Base-by-base conservation (phyloP, 2,888 invertebrate genomes). In the Melolontha melolontha region DNA sequence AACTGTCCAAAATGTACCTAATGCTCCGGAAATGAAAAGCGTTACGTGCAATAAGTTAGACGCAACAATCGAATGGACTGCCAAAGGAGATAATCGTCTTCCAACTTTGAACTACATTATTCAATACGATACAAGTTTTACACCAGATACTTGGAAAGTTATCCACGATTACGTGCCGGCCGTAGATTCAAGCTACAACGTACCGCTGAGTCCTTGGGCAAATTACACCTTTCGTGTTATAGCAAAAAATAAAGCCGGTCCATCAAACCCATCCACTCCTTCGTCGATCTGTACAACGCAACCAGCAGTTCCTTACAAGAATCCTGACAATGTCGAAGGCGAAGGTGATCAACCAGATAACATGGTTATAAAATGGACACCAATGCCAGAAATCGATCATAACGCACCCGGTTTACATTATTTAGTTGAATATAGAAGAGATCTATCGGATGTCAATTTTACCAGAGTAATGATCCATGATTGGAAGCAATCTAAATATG, bases 321-420 rank as follows among this genome's bases (percentile, higher is more conserved):
- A 98, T 85, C 98, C 98, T 0, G 93, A 93, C 74, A 94, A 95
- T 79, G 97, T 98, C 0, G 89, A 91, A 79, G 97, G 96, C 0
- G 91, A 92, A 81, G 97, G 97, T 71, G 90, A 91, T 5, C 90
- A 91, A 67, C 96, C 97, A 0, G 92, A 90, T 75, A 97, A 97
- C 83, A 88, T 99, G 80, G 92, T 97, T 70, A 96, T 99, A 78
- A 89, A 91, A 0, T 99, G 98, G 98, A 94, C 96, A 77, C 91
- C 92, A 73, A 98, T 99, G 97, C 92, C 96, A 0, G 91, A 95
- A 83, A 95, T 98, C 74, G 97, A 98, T 78, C 98, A 98, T 85
- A 97, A 98, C 85, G 98, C 93, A 0, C 95, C 95, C 0, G 91
- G 92, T 50, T 98, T 99, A 85, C 91, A 92, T 81, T 99, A 99